These are phyloP conservation scores for Serilophus lunatus DNA, from an alignment of 2,113 vertebrate genomes.

Conservation along the genomic window DNA sequence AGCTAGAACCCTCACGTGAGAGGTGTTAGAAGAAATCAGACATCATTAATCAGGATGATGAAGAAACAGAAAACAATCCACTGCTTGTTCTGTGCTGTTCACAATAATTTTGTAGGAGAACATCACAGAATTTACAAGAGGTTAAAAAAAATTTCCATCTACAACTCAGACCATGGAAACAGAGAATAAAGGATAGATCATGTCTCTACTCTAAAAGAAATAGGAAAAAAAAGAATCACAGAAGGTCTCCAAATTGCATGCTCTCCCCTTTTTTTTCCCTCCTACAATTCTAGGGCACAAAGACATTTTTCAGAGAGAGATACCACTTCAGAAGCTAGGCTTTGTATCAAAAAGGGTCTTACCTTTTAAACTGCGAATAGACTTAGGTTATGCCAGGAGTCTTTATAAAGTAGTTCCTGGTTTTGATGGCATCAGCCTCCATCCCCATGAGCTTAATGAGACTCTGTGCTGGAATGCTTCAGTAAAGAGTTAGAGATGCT, in stretches of 20 bases:
- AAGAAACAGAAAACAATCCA: not conserved
- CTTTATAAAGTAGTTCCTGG: not conserved
- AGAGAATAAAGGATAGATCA: not conserved
- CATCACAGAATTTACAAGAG: not conserved
- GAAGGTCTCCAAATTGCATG: not conserved
- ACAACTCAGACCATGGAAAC: not conserved
- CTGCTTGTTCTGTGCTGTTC: not conserved
- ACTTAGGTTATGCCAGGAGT: not conserved
- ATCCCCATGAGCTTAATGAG: not conserved
- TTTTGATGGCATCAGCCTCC: not conserved
- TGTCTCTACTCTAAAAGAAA: not conserved
- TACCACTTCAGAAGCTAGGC: not conserved
- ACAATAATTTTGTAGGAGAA: not conserved
- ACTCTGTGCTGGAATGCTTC: not conserved
- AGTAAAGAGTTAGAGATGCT: not conserved
- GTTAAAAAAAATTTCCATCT: not conserved
- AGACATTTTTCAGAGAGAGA: not conserved
- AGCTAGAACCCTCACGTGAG: not conserved
- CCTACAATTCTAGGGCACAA: not conserved
- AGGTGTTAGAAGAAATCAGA: not conserved
- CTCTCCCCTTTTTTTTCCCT: not conserved
- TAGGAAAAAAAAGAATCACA: not conserved
- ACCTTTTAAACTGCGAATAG: not conserved
- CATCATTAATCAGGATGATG: not conserved
- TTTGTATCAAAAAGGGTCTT: not conserved